These are phyloP conservation scores for Anolis apletophallus DNA, from an alignment of 2,797 vertebrate species.

Conservation along the genomic window DNA sequence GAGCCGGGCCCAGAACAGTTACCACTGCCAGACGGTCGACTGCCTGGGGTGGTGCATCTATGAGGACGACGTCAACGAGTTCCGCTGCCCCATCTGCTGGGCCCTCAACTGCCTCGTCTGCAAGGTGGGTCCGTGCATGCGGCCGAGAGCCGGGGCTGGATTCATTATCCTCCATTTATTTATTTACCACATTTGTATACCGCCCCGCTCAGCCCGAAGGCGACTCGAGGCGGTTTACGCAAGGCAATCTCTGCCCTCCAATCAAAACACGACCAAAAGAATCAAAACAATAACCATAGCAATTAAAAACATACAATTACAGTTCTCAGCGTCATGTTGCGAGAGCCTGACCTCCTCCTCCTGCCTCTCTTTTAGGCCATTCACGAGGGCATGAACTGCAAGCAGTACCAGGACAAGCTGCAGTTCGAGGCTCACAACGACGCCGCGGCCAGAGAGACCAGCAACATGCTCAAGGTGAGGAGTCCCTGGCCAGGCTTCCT, in stretches of 20 bases:
- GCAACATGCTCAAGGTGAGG: slow-evolving; percentile 84
- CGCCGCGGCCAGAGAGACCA: slow-evolving; percentile 82
- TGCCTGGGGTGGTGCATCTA: slow-evolving; percentile 93
- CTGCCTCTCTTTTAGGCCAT: slow-evolving; percentile 78
- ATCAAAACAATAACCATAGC: no score
- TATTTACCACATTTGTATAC: no score
- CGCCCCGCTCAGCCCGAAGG: no score
- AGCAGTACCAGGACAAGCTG: slow-evolving; percentile 90
- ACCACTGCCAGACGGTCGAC: slow-evolving; percentile 90
- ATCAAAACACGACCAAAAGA: no score
- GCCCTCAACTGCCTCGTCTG: slow-evolving; percentile 88
- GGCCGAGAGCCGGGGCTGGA: no score
- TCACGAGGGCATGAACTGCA: slow-evolving; percentile 87
- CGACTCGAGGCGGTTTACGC: no score
- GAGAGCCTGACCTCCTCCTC: neutral
- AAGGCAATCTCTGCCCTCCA: no score
- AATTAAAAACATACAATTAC: no score
- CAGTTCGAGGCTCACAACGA: slow-evolving; percentile 84
- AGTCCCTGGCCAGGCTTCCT: accelerated
- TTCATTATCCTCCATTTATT: no score
- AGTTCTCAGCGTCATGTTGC: no score
- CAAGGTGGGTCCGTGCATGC: slow-evolving; percentile 76
- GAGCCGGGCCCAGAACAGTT: slow-evolving; percentile 89
- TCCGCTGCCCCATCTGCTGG: slow-evolving; percentile 82
- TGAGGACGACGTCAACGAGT: slow-evolving; percentile 89